A percentile compares a stretch with the other conserved stretches of the same genome.
phyloP scores from a whole-genome alignment of 2,113 vertebrate genomes.

The Morone chrysops region DNA sequence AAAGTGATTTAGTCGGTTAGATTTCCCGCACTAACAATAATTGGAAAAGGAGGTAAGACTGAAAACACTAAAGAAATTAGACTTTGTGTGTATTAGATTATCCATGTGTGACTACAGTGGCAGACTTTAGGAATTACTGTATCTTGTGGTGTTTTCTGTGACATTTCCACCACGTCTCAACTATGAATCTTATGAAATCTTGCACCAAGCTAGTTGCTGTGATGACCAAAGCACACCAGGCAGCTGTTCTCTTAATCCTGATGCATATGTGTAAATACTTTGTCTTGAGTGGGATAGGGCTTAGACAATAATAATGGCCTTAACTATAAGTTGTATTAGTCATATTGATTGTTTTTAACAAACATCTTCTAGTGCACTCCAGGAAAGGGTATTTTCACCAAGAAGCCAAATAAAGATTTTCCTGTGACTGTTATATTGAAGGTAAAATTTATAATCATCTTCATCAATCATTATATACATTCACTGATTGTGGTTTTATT shows the following conservation, averaged over 20 bases:
- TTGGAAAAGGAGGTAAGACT: neutral
- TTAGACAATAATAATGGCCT: neutral
- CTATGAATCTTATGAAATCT: neutral
- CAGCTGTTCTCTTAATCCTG: neutral
- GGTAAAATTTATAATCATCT: neutral
- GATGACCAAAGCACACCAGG: no score
- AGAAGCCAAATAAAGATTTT: neutral
- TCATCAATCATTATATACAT: neutral
- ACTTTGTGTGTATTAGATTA: neutral
- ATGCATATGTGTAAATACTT: neutral
- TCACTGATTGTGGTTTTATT: neutral
- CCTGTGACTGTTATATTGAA: neutral
- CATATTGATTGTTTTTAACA: neutral
- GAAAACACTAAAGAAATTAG: neutral
- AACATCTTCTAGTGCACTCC: neutral
- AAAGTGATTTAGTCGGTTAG: slow-evolving; percentile 12
- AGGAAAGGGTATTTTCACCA: neutral
- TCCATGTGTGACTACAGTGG: neutral
- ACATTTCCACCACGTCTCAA: neutral
- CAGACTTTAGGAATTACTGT: neutral
- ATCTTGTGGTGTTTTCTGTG: neutral
- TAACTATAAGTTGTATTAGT: no score
- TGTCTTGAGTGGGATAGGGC: neutral
- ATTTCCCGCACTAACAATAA: neutral
- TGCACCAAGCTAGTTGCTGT: neutral